Evolutionary conservation across 2,888 invertebrate species (phyloP).

Genomic region (Unio pictorum): DNA sequence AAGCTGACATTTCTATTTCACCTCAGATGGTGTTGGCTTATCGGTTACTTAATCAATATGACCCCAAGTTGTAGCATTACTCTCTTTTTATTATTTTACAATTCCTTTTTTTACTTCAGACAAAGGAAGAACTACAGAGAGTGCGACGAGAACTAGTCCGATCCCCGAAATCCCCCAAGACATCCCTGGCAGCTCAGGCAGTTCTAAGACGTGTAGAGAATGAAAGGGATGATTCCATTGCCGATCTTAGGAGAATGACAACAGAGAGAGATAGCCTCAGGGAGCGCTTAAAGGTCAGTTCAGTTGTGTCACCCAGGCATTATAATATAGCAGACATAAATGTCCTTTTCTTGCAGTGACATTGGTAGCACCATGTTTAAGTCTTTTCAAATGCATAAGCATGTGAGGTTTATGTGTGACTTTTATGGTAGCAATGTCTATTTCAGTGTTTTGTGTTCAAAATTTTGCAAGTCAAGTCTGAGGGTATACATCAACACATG

Average conservation of each 20-base stretch:
- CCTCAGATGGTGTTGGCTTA: too few species aligned
- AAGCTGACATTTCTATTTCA: too few species aligned
- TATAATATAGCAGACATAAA: neutral
- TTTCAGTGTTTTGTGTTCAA: too few species aligned
- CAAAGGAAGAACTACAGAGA: conserved; percentile 66
- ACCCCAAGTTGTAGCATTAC: too few species aligned
- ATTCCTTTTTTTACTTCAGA: conserved; percentile 34
- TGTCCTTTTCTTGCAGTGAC: neutral
- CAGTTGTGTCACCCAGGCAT: neutral
- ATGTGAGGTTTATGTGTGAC: too few species aligned
- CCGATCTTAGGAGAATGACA: conserved; percentile 66
- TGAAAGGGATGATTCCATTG: conserved; percentile 69
- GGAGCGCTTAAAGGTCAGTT: conserved; percentile 66
- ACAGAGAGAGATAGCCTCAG: conserved; percentile 70
- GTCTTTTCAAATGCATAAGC: too few species aligned
- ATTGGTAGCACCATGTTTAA: too few species aligned
- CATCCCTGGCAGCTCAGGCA: conserved; percentile 71
- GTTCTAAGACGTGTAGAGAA: conserved; percentile 70
- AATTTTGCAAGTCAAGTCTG: too few species aligned
- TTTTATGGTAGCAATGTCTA: too few species aligned
- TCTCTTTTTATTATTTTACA: too few species aligned
- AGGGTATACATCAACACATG: too few species aligned
- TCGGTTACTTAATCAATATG: too few species aligned
- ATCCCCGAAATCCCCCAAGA: conserved; percentile 67
- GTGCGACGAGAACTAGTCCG: conserved; percentile 65